Conservation (phyloP, 2,888 invertebrate species). For the Macrophya alboannulata region DNA sequence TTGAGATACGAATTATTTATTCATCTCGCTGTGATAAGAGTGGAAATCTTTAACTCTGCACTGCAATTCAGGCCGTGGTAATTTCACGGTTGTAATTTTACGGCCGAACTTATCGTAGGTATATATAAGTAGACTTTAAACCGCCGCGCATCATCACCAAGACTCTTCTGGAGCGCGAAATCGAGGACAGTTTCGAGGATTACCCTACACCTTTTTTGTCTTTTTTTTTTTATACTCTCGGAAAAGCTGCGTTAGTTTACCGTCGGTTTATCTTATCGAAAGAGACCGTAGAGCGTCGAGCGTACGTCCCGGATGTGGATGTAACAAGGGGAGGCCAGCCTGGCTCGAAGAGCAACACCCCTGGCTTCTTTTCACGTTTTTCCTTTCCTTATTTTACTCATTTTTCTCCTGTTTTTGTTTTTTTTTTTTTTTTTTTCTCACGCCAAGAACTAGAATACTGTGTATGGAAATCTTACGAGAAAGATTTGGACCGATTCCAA, state of each 20-base stretch:
- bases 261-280: constrained; percentile 30
- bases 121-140: constrained; percentile 12
- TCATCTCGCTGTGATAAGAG: background rate
- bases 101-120: background rate
- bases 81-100: constrained; percentile 45
- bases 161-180: constrained; percentile 31
- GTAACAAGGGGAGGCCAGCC: constrained; percentile 4
- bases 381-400: background rate
- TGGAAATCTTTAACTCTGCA: background rate
- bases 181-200: constrained; percentile 53
- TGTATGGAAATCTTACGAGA: constrained; percentile 70
- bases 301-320: constrained; percentile 19
- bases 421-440: background rate
- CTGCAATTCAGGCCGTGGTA: background rate
- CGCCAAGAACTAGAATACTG: background rate
- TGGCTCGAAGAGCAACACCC: constrained; percentile 31
- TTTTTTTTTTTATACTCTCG: constrained; percentile 47
- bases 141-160: background rate
- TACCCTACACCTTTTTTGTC: constrained; percentile 54
- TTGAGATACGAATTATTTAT: background rate
- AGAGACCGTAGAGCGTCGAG: background rate
- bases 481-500: constrained; percentile 72
- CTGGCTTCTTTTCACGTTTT: background rate
- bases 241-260: constrained; percentile 53
- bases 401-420: background rate